These are phyloP conservation scores for Eilema sororculum DNA, from an alignment of 2,888 invertebrate genomes.

Conservation along the genomic window DNA sequence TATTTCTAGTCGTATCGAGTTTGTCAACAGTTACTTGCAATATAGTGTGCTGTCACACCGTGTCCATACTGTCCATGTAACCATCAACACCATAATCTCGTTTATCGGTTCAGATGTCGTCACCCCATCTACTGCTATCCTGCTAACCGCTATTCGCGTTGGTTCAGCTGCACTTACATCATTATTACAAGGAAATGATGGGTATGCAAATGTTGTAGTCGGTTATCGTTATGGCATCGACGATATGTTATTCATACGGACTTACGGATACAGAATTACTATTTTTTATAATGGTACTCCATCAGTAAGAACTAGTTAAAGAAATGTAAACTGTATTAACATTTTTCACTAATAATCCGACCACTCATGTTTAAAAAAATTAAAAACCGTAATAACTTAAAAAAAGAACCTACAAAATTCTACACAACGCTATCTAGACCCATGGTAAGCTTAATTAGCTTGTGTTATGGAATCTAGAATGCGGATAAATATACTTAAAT, in stretches of 20 bases:
- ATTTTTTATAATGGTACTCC: too few relatives aligned
- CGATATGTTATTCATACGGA: too few relatives aligned
- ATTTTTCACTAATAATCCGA: not conserved
- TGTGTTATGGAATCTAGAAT: too few relatives aligned
- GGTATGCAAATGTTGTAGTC: not conserved
- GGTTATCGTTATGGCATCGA: too few relatives aligned
- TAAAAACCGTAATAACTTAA: not conserved
- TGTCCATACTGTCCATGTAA: constrained; percentile 15
- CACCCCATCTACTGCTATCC: constrained; percentile 30
- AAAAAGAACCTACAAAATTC: too few relatives aligned
- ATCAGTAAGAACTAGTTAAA: too few relatives aligned
- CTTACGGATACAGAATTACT: too few relatives aligned
- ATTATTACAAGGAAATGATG: constrained; percentile 21
- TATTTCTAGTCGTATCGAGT: not conserved
- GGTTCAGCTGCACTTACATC: constrained; percentile 52
- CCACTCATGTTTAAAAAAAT: not conserved
- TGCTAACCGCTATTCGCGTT: constrained; percentile 55
- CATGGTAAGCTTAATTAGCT: too few relatives aligned
- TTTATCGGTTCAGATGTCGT: constrained; percentile 63
- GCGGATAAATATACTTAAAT: too few relatives aligned
- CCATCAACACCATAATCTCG: constrained; percentile 55
- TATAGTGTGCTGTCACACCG: constrained; percentile 10
- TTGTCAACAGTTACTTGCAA: not conserved
- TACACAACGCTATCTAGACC: too few relatives aligned
- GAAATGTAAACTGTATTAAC: not conserved